These are phyloP conservation scores for Passer montanus DNA, from an alignment of 2,113 vertebrate species.

Conservation along the genomic window DNA sequence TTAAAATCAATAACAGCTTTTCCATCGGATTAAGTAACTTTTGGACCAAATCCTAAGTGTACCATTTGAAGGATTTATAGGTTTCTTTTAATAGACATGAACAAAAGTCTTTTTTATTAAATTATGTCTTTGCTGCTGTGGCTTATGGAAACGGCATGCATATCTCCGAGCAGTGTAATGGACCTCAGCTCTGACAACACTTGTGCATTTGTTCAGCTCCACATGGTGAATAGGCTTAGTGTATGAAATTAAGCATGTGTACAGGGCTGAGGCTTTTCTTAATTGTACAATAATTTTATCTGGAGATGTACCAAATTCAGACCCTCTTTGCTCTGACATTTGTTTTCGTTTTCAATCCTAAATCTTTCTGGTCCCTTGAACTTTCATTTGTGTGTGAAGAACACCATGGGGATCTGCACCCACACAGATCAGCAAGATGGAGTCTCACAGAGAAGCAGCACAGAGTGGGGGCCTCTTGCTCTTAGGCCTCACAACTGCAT, in stretches of 20 bases:
- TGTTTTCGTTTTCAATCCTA: background rate
- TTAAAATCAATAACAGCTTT: slow-evolving; percentile 69
- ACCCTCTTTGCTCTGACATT: background rate
- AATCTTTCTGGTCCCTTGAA: background rate
- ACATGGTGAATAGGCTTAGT: background rate
- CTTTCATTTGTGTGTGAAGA: background rate
- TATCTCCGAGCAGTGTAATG: slow-evolving; percentile 22
- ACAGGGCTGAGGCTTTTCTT: background rate
- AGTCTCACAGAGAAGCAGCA: background rate
- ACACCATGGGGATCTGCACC: background rate
- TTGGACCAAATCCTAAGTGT: slow-evolving; percentile 53
- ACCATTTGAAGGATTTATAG: slow-evolving; percentile 59
- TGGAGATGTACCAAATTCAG: slow-evolving; percentile 33
- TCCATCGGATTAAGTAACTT: slow-evolving; percentile 48
- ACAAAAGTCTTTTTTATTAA: slow-evolving; percentile 65
- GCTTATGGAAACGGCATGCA: slow-evolving; percentile 33
- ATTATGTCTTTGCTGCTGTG: slow-evolving; percentile 40
- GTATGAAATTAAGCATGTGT: slow-evolving; percentile 17
- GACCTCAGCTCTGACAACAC: slow-evolving; percentile 36
- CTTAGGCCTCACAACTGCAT: background rate
- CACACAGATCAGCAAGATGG: rapidly evolving
- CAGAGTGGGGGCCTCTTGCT: background rate
- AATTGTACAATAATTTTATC: background rate
- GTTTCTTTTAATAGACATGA: slow-evolving; percentile 42
- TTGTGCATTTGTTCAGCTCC: slow-evolving; percentile 24